Percentiles rank a stretch among this genome's conserved stretches.
These are phyloP conservation scores for Trichosurus vulpecula DNA, from an alignment of 2,797 vertebrate species.

Conservation along the genomic window DNA sequence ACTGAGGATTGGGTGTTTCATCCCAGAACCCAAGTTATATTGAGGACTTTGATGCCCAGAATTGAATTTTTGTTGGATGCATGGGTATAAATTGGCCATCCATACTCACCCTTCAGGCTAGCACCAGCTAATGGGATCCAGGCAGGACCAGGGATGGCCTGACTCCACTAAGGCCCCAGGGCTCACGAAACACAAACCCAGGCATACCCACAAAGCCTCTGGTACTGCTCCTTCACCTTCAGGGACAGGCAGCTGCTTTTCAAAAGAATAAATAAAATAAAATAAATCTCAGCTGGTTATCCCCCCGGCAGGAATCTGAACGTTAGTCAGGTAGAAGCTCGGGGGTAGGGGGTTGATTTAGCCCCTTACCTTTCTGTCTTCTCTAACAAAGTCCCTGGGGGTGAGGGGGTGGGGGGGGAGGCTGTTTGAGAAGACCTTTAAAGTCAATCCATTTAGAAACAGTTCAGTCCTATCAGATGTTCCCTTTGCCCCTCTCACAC, in stretches of 20 bases:
- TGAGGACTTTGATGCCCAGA: not conserved
- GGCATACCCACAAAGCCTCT: not conserved
- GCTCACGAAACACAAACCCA: not conserved
- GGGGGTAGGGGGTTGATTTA: not conserved
- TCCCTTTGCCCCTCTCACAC: not conserved
- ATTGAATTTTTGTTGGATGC: not conserved
- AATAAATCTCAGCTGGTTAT: not conserved
- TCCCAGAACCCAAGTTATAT: not conserved
- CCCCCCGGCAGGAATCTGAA: not conserved
- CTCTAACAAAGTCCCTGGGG: not conserved
- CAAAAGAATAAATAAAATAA: not conserved
- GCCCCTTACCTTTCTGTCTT: not conserved
- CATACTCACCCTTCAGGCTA: accelerated
- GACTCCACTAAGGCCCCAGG: not conserved
- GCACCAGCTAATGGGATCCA: not conserved
- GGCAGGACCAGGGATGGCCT: not conserved
- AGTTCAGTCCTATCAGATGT: not conserved
- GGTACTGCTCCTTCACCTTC: not conserved
- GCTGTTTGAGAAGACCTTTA: not conserved
- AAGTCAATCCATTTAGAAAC: not conserved
- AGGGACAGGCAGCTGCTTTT: not conserved
- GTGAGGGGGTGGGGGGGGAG: no score
- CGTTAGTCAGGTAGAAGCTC: not conserved
- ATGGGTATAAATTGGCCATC: not conserved
- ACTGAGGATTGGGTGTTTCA: not conserved